Evolutionary conservation across 2,888 invertebrate genomes (phyloP).

Genomic region (Creontiades dilutus): DNA sequence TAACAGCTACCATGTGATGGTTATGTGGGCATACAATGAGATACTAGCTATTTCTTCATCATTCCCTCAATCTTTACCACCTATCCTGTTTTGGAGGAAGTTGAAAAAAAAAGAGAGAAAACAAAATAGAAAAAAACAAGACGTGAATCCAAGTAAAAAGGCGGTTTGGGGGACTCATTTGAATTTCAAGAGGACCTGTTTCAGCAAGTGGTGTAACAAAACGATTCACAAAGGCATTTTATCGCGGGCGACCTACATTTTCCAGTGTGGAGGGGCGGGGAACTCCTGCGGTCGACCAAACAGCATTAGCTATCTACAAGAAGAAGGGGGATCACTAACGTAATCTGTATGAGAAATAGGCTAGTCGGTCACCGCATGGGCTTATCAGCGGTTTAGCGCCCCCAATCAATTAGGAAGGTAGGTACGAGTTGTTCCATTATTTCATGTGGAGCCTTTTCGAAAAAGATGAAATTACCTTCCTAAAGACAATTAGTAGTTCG

Average conservation of each 20-base stretch:
- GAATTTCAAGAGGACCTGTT: constrained; percentile 36
- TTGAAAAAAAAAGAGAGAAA: neutral
- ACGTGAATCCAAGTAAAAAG: neutral
- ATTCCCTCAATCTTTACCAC: neutral
- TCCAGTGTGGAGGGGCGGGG: neutral
- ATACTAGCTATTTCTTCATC: neutral
- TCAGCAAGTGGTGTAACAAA: constrained; percentile 16
- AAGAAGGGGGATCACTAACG: neutral
- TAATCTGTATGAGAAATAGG: constrained; percentile 52
- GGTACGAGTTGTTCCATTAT: too few species aligned
- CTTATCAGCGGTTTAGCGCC: neutral
- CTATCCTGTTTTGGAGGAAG: neutral
- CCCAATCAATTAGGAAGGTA: neutral
- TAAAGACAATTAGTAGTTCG: too few species aligned
- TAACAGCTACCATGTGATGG: too few species aligned
- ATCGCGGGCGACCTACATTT: constrained; percentile 27
- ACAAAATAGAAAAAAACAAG: neutral
- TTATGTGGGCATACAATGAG: too few species aligned
- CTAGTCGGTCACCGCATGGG: constrained; percentile 45
- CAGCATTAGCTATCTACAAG: neutral
- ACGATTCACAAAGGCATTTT: constrained; percentile 3
- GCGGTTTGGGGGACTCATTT: neutral
- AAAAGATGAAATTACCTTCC: too few species aligned
- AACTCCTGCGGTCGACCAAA: neutral
- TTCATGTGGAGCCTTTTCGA: too few species aligned